A percentile compares a stretch with the other conserved stretches of the same genome.
Evolutionary conservation across 2,797 vertebrate species (phyloP).

Genomic region (Sternotherus odoratus): DNA sequence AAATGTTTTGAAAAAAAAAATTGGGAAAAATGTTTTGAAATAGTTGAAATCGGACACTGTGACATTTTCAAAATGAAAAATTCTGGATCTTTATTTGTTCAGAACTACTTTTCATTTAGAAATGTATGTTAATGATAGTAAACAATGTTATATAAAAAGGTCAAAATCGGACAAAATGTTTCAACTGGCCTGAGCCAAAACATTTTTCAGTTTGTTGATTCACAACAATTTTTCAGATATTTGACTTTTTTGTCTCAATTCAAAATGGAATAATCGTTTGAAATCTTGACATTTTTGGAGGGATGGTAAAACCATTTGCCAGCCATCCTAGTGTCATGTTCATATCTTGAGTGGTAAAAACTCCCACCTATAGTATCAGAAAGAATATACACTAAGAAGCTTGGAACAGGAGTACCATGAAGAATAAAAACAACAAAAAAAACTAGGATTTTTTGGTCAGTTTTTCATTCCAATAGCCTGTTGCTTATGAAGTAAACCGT

Average conservation of each 20-base stretch:
- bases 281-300: not conserved
- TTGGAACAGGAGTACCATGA: not conserved
- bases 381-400: not conserved
- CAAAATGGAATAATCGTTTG: not conserved
- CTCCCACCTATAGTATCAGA: not conserved
- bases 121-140: not conserved
- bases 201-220: not conserved
- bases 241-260: not conserved
- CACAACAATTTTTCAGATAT: too few relatives aligned
- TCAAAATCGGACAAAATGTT: not conserved
- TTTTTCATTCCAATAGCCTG: not conserved
- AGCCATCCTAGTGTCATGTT: not conserved
- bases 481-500: not conserved
- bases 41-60: not conserved
- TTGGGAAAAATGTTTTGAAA: not conserved
- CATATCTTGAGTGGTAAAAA: not conserved
- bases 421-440: not conserved
- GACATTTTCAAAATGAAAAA: not conserved
- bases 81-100: not conserved
- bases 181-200: not conserved
- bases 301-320: not conserved
- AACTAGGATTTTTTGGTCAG: not conserved
- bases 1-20: not conserved
- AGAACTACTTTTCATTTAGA: not conserved
- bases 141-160: not conserved